Percentiles rank a stretch among this genome's conserved stretches.
Evolutionary conservation across 2,797 vertebrate genomes (phyloP).

Genomic region (Anomalospiza imberbis): DNA sequence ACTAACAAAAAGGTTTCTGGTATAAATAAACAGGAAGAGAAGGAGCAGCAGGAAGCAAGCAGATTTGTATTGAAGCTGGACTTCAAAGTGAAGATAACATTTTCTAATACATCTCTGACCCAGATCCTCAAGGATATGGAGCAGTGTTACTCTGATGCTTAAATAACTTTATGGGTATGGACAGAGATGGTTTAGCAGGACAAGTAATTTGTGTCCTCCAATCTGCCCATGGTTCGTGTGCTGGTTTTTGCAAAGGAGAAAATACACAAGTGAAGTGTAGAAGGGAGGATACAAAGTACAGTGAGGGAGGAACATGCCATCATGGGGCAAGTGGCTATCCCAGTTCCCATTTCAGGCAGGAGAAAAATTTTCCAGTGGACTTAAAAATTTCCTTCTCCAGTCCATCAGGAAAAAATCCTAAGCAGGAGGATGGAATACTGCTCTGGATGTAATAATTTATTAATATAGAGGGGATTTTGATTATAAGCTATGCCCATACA

Average conservation of each 20-base stretch:
- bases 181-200: not conserved
- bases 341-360: not conserved
- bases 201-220: not conserved
- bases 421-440: not conserved
- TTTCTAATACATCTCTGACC: not conserved
- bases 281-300: not conserved
- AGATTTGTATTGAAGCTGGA: not conserved
- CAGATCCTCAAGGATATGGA: not conserved
- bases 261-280: not conserved
- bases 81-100: slow-evolving; percentile 1
- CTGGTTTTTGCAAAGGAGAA: not conserved
- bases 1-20: not conserved
- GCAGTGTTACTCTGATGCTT: not conserved
- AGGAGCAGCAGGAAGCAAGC: not conserved
- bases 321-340: not conserved
- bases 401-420: not conserved
- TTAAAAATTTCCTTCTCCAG: not conserved
- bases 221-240: not conserved
- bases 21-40: not conserved
- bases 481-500: not conserved
- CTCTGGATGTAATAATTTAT: not conserved
- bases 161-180: not conserved
- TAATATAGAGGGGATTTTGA: not conserved
- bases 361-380: not conserved
- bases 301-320: not conserved